Base-by-base conservation (phyloP, 2,113 vertebrate species). In the Nansenia antarctica region DNA sequence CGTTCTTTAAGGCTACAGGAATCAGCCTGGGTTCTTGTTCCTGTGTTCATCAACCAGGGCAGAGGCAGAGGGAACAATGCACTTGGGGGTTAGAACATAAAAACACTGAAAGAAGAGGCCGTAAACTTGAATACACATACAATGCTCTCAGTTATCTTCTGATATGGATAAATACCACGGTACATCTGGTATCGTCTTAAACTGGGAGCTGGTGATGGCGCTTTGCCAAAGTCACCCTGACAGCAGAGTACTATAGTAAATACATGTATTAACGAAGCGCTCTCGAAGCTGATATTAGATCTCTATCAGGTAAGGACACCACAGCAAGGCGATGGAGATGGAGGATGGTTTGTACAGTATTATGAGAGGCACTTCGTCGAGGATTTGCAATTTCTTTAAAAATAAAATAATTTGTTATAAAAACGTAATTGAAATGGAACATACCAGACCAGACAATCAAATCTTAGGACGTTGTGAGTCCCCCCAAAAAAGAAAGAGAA, bases 121-220 rank as follows among this genome's bases (percentile, higher is more conserved):
- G 72, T 69, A 80, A 70, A 80, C 65, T 65, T 66, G 35, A 64
- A 54, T 61, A 60, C 30, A n/a, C 26, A 27, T 68, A 27, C 61
- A 52, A 70, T 67, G 22, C 61, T 45, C 63, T 54, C 2, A 54
- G 61, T 53, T 61, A 60, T 49, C 32, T 57, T 70, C 14, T 64
- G 42, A 65, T 49, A 77, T n/a, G 61, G 71, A 70, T 66, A 69
- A 63, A 83, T 59, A 83, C 57, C 67, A 71, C 70, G 65, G 71
- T 53, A 67, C 70, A 74, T 47, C 26, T 62, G 70, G 62, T 73
- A 81, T 52, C 49, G 76, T 75, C 62, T 81, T 69, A 74, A 62
- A 30, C 27, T 39, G 11, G 74, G 59, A 62, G 61, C 53, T 32
- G 66, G 58, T 30, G 63, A 72, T 53, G 53, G 63, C 58, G 37